phyloP scores from a whole-genome alignment of 2,888 invertebrate species.

The Himalopsyche kuldschensis region DNA sequence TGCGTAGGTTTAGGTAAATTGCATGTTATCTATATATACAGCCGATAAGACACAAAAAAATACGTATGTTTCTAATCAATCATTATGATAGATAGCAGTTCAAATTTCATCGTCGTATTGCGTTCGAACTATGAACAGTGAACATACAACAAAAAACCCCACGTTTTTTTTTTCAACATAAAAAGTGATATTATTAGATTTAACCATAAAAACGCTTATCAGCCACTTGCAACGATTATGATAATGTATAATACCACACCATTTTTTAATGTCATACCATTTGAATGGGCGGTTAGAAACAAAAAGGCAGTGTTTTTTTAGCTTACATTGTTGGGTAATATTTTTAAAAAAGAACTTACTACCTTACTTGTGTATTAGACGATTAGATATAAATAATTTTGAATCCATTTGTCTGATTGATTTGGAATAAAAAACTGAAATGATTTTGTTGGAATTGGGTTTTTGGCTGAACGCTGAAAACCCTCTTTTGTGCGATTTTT shows the following conservation, averaged over 20 bases:
- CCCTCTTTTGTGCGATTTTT: too few relatives aligned
- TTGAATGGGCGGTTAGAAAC: not conserved
- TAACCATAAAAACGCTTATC: not conserved
- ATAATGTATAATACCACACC: not conserved
- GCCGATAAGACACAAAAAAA: not conserved
- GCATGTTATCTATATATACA: not conserved
- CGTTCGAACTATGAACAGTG: not conserved
- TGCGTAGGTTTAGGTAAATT: not conserved
- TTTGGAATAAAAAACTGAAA: too few relatives aligned
- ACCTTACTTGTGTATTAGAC: too few relatives aligned
- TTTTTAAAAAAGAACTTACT: too few relatives aligned
- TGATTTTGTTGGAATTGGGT: too few relatives aligned
- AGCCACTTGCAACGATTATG: not conserved
- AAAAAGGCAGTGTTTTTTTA: too few relatives aligned
- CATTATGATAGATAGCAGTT: not conserved
- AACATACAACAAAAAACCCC: not conserved
- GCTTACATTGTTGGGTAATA: too few relatives aligned
- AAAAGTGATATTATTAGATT: not conserved
- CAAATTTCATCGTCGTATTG: not conserved
- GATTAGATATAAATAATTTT: too few relatives aligned
- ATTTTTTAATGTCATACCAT: not conserved
- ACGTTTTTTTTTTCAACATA: not conserved
- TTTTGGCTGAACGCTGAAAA: too few relatives aligned
- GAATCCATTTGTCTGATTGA: too few relatives aligned
- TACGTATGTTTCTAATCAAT: not conserved